Evolutionary conservation across 2,797 vertebrate genomes (phyloP).

Genomic region (Onychomys leucogaster): DNA sequence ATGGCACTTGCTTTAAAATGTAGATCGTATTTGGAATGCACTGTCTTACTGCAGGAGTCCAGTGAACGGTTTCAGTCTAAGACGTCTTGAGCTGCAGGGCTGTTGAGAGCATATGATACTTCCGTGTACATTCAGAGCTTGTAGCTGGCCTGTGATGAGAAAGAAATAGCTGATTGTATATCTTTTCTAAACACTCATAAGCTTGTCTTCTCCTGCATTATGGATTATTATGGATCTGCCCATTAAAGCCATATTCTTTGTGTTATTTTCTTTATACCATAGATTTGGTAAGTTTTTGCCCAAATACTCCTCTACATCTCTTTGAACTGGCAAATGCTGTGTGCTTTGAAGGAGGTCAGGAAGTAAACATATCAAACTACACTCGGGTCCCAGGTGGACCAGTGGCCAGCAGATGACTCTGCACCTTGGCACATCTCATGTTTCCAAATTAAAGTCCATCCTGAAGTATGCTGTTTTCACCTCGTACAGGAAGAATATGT

Average conservation of each 20-base stretch:
- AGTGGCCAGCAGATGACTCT: not conserved
- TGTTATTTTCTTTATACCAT: not conserved
- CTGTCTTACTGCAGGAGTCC: not conserved
- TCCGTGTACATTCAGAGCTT: not conserved
- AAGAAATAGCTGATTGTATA: not conserved
- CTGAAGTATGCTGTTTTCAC: not conserved
- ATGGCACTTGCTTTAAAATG: not conserved
- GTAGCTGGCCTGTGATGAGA: not conserved
- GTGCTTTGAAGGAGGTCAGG: not conserved
- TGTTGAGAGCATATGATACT: not conserved
- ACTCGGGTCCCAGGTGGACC: not conserved
- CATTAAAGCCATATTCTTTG: not conserved
- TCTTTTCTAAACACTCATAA: not conserved
- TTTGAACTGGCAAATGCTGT: not conserved
- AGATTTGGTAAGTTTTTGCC: not conserved
- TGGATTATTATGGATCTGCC: not conserved
- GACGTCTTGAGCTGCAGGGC: not conserved
- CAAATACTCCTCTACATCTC: not conserved
- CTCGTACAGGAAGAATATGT: conserved; percentile 95
- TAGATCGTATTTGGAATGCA: not conserved
- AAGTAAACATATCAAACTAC: not conserved
- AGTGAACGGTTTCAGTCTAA: not conserved
- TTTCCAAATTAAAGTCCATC: not conserved
- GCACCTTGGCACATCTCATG: no score
- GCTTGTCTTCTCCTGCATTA: not conserved